phyloP scores from a whole-genome alignment of 1,140 invertebrate species.

The Drosophila ironensis region DNA sequence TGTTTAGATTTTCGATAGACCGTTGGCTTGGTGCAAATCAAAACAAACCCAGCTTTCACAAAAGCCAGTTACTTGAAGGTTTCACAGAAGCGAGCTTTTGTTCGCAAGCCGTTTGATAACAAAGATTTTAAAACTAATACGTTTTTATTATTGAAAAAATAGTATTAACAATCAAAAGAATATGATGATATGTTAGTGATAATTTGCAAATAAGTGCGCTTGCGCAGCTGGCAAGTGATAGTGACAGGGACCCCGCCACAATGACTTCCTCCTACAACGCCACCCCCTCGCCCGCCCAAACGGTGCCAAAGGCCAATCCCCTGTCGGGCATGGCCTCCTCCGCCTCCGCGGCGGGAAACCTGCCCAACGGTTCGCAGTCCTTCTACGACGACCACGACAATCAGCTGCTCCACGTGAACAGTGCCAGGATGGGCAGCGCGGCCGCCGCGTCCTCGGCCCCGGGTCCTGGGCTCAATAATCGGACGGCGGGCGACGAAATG shows the following conservation, averaged over 20 bases:
- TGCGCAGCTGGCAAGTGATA: conserved; percentile 16
- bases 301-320: conserved; percentile 44
- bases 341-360: neutral
- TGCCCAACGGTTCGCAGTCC: conserved; percentile 20
- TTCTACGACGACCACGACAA: conserved; percentile 61
- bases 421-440: conserved; percentile 13
- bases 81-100: no score
- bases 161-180: no score
- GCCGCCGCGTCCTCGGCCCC: conserved; percentile 61
- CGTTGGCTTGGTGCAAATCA: no score
- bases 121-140: no score
- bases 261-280: conserved; percentile 44
- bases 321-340: neutral
- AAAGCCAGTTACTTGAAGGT: no score
- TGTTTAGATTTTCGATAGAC: no score
- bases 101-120: no score
- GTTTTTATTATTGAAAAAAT: no score
- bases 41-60: no score
- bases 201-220: no score
- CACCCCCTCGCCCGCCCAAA: conserved; percentile 52
- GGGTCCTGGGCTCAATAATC: conserved; percentile 47
- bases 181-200: no score
- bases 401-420: conserved; percentile 61
- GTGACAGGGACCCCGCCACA: no score
- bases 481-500: conserved; percentile 30